Base-by-base conservation (phyloP, 2,888 invertebrate species). In the Athalia cordata region DNA sequence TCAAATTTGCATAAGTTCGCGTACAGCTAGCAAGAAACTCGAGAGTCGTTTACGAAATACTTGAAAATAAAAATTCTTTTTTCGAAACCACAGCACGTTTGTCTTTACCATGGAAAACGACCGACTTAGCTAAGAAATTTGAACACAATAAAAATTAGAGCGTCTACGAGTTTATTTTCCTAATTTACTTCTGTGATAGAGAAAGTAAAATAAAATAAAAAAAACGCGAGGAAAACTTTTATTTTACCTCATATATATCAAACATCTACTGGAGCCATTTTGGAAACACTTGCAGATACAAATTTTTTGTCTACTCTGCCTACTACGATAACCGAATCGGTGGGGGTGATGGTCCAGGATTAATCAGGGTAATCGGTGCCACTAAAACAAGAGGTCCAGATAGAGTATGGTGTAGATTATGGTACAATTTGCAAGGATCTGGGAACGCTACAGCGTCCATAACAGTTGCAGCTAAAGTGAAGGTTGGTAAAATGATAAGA, bases 281-380 rank as follows among this genome's bases (percentile, higher is more conserved):
- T 80, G 0, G 29, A 29, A 29, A 68, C 83, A 79, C 79, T 92
- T 92, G 45, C 91, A 95, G 96, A 89, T 96, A 94, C 90, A 96
- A 96, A 90, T 98, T 98, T 91, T 97, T 94, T 91, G 97, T 98
- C 75, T 98, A 96, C 88, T 97, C 97, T 8, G 97, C 98, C 72
- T 98, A 95, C 88, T 96, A 95, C 87, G 97, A 98, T 91, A 92
- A 94, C 72, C 93, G 96, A 82, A 81, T 86, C 3, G 85, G 84
- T 8, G 83, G 87, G 55, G 81, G 82, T 29, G 82, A 84, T 74
- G 78, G 92, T 77, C 92, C 93, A 67, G 93, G 94, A 78, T 92
- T 93, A 7, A 93, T 97, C 70, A 93, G 97, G 65, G 92, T 98
- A 79, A 95, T 98, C 82, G 97, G 96, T 9, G 97, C 97, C 8